Percentiles rank a stretch among this genome's conserved stretches.
Evolutionary conservation across 2,888 invertebrate species (phyloP).

Genomic region (Thyatira batis): DNA sequence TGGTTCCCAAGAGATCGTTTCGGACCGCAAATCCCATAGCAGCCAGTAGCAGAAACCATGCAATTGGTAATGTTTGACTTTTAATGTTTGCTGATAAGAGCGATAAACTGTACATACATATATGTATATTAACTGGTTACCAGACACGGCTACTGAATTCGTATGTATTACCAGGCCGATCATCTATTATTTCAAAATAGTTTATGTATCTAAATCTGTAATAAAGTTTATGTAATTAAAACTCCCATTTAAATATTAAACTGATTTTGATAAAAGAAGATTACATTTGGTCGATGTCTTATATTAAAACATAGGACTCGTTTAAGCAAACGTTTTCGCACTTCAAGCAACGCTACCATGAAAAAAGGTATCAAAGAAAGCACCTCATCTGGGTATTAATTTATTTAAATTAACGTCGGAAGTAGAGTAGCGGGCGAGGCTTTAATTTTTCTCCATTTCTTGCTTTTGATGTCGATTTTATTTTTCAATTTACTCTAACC

Average conservation of each 20-base stretch:
- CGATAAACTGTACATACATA: background rate
- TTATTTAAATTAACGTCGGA: constrained; percentile 4
- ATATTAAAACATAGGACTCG: background rate
- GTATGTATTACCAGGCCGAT: background rate
- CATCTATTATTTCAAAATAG: background rate
- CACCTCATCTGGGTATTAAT: constrained; percentile 4
- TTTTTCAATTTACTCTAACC: background rate
- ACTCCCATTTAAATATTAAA: too few species aligned
- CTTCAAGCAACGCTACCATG: background rate
- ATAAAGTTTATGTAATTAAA: too few species aligned
- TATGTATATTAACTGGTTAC: background rate
- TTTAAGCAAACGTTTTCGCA: background rate
- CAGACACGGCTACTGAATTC: background rate
- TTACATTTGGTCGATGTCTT: background rate
- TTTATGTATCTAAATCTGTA: background rate
- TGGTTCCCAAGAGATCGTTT: background rate
- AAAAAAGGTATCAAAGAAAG: background rate
- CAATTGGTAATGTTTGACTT: background rate
- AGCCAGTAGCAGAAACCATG: background rate
- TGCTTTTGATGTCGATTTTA: background rate
- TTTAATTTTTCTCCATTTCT: background rate
- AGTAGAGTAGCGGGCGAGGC: background rate
- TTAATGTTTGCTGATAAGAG: background rate
- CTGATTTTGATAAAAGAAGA: background rate
- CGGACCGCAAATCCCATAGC: background rate